These are phyloP conservation scores for Varecia variegata DNA, from an alignment of 2,797 vertebrate species.

Conservation along the genomic window DNA sequence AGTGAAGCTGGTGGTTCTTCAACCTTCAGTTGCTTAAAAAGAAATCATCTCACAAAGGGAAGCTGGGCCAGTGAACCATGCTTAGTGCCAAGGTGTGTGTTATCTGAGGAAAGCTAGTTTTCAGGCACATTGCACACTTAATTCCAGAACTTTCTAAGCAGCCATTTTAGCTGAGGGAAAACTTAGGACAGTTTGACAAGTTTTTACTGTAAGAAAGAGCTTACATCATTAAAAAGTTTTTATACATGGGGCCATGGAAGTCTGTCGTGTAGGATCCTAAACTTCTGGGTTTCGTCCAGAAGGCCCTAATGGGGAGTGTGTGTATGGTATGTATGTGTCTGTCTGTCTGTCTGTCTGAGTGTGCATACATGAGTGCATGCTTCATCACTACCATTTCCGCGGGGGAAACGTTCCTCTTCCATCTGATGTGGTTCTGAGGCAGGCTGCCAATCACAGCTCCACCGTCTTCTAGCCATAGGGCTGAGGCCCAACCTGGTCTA, in stretches of 20 bases:
- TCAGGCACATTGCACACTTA: background rate
- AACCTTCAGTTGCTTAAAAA: background rate
- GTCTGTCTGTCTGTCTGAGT: background rate
- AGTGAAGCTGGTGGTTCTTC: background rate
- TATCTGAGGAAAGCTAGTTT: background rate
- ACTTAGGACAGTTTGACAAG: background rate
- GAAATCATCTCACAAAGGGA: background rate
- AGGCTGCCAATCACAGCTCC: background rate
- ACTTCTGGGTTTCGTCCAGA: background rate
- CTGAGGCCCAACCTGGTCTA: background rate
- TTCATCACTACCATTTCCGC: background rate
- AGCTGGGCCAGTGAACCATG: background rate
- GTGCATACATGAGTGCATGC: background rate
- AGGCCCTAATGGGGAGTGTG: no score
- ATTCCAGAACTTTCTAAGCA: background rate
- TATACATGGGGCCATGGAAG: background rate
- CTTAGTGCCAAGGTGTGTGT: background rate
- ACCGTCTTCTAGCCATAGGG: rapidly evolving
- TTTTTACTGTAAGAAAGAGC: background rate
- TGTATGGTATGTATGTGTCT: no score
- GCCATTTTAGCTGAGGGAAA: background rate
- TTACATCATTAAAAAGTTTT: background rate
- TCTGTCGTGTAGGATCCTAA: background rate
- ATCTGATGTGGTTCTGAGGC: background rate
- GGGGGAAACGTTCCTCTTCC: background rate